Conservation (phyloP, 2,888 invertebrate genomes). For the Leucophenga montana region DNA sequence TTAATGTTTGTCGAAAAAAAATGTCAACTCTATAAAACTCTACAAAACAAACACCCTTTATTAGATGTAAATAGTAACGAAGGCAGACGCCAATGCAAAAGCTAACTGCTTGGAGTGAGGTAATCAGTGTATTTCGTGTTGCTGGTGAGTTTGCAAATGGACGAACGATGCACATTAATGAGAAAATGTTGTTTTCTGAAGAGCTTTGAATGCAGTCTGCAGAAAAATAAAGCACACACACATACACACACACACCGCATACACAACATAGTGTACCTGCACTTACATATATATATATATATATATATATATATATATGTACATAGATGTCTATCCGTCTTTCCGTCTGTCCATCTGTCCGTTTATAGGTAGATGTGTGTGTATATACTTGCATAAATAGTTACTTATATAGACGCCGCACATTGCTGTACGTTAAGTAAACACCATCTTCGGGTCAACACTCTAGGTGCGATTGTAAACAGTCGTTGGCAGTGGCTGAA, state of each 20-base stretch:
- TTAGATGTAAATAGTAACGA: not conserved
- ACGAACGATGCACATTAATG: not conserved
- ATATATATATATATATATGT: too few relatives aligned
- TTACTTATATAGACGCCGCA: not conserved
- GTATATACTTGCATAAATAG: not conserved
- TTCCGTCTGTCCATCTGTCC: not conserved
- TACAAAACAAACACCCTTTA: too few relatives aligned
- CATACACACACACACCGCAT: too few relatives aligned
- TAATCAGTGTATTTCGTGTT: not conserved
- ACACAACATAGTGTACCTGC: constrained; percentile 1
- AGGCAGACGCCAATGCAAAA: not conserved
- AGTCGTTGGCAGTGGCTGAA: constrained; percentile 34
- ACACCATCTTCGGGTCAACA: constrained; percentile 70
- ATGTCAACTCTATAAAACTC: too few relatives aligned
- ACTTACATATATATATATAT: too few relatives aligned
- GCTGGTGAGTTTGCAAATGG: not conserved
- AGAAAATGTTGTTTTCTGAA: constrained; percentile 13
- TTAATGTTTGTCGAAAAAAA: too few relatives aligned
- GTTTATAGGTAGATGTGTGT: not conserved
- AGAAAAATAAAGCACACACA: constrained; percentile 39
- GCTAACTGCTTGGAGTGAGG: not conserved
- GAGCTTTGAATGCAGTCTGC: constrained; percentile 26
- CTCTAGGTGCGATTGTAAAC: constrained; percentile 70
- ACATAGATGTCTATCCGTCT: not conserved
- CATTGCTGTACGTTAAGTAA: constrained; percentile 44